Percentiles rank a stretch among this genome's conserved stretches.
These are phyloP conservation scores for Panagrolaimus sp. DNA, from an alignment of 1,140 invertebrate species.

Conservation along the genomic window DNA sequence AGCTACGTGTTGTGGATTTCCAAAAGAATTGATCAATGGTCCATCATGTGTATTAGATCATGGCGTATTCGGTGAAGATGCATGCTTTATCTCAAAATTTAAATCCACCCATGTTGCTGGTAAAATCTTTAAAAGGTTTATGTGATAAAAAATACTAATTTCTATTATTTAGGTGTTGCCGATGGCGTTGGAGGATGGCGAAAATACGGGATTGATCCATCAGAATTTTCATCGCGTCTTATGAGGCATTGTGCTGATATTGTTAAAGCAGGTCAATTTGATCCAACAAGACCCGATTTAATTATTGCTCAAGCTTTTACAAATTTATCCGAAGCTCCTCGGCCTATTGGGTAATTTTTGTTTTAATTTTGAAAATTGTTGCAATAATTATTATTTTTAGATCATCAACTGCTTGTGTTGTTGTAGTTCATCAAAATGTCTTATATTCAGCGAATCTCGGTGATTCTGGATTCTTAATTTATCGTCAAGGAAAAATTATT, in stretches of 20 bases:
- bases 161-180: slow-evolving; percentile 74
- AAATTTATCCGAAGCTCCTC: slow-evolving; percentile 28
- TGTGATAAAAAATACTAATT: slow-evolving; percentile 21
- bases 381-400: slow-evolving; percentile 18
- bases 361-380: slow-evolving; percentile 54
- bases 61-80: slow-evolving; percentile 90
- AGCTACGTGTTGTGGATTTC: slow-evolving; percentile 79
- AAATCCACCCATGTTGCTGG: slow-evolving; percentile 83
- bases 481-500: slow-evolving; percentile 74
- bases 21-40: slow-evolving; percentile 70
- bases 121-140: slow-evolving; percentile 62
- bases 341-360: slow-evolving; percentile 44
- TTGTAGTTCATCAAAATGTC: slow-evolving; percentile 81
- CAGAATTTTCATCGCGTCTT: slow-evolving; percentile 82
- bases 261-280: slow-evolving; percentile 76
- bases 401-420: slow-evolving; percentile 84
- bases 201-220: slow-evolving; percentile 92
- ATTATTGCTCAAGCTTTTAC: slow-evolving; percentile 75
- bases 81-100: slow-evolving; percentile 83
- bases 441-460: slow-evolving; percentile 93
- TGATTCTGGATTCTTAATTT: slow-evolving; percentile 92
- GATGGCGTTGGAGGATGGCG: slow-evolving; percentile 96
- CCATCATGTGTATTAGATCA: slow-evolving; percentile 71
- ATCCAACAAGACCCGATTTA: slow-evolving; percentile 75
- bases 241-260: slow-evolving; percentile 89